phyloP scores from a whole-genome alignment of 53 echinoderm and acorn worm genomes.

The Holothuria leucospilota region DNA sequence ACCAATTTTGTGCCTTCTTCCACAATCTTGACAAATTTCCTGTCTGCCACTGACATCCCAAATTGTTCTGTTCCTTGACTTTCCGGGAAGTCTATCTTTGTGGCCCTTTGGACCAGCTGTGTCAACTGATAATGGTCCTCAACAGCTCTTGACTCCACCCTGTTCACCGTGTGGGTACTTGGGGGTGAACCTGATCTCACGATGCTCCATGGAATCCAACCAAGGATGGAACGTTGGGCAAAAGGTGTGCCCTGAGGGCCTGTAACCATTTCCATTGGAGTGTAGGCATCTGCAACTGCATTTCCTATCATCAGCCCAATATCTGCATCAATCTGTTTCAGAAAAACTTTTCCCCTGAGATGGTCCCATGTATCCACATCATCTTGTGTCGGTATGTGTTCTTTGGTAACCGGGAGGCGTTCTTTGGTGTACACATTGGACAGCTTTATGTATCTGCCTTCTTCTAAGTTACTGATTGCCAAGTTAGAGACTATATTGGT shows the following conservation, averaged over 20 bases:
- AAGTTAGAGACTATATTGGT: conserved; percentile 28
- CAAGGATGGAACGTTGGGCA: conserved; percentile 46
- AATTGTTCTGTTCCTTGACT: not conserved
- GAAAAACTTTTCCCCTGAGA: conserved; percentile 20
- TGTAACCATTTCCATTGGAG: conserved; percentile 49
- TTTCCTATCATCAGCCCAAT: conserved; percentile 66
- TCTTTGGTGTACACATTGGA: conserved; percentile 52
- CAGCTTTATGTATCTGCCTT: conserved; percentile 25
- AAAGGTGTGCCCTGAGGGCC: conserved; percentile 55
- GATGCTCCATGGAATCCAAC: conserved; percentile 58
- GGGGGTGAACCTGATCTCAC: conserved; percentile 1
- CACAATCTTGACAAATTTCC: not conserved
- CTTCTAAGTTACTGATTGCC: conserved; percentile 46
- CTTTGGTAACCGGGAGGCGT: conserved; percentile 48
- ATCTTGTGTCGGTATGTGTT: conserved; percentile 53
- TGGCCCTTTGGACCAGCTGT: not conserved
- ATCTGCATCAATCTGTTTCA: conserved; percentile 53
- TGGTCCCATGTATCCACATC: conserved; percentile 62
- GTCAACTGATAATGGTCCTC: conserved; percentile 16
- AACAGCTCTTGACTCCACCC: not conserved
- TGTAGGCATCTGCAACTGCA: conserved; percentile 60
- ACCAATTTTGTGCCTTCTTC: not conserved
- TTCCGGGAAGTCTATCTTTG: not conserved
- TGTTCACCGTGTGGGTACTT: not conserved
- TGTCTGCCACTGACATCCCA: no score